These are phyloP conservation scores for Acarapis woodi DNA, from an alignment of 1,140 invertebrate genomes.

Conservation along the genomic window DNA sequence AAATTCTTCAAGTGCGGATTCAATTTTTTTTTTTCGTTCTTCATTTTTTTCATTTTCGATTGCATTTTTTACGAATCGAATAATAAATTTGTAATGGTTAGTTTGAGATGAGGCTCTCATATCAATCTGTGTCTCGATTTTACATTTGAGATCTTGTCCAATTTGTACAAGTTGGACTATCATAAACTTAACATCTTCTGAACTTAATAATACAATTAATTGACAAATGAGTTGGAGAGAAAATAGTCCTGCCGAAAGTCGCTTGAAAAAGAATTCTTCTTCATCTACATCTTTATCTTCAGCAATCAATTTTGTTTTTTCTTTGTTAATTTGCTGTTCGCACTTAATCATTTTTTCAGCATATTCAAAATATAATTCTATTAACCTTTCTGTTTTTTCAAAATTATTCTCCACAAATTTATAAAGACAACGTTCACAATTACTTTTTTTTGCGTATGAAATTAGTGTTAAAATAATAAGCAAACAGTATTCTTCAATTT, in stretches of 20 bases:
- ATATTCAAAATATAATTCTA: constrained; percentile 94
- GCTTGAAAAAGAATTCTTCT: constrained; percentile 54
- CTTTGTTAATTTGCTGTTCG: constrained; percentile 39
- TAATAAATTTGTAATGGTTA: constrained; percentile 8
- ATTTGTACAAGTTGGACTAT: no score
- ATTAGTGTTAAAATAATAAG: constrained; percentile 82
- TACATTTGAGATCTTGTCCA: no score
- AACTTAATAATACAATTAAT: constrained; percentile 66
- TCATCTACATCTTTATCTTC: constrained; percentile 26
- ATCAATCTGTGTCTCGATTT: constrained; percentile 6
- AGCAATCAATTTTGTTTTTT: constrained; percentile 17
- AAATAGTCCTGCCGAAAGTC: constrained; percentile 57
- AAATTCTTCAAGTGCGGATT: no score
- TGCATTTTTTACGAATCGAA: no score
- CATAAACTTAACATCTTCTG: no score
- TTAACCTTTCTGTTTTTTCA: constrained; percentile 82
- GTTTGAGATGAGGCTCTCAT: constrained; percentile 2
- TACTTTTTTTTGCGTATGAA: constrained; percentile 59
- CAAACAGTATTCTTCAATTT: constrained; percentile 26
- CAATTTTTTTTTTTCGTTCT: constrained; percentile 5
- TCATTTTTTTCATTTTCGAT: constrained; percentile 4
- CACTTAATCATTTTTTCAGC: constrained; percentile 63
- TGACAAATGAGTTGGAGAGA: constrained; percentile 84
- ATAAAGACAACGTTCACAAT: constrained; percentile 55
- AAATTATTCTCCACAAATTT: constrained; percentile 97